phyloP scores from a whole-genome alignment of 92 coral and sea anemone species.

The Paragorgia papillata region DNA sequence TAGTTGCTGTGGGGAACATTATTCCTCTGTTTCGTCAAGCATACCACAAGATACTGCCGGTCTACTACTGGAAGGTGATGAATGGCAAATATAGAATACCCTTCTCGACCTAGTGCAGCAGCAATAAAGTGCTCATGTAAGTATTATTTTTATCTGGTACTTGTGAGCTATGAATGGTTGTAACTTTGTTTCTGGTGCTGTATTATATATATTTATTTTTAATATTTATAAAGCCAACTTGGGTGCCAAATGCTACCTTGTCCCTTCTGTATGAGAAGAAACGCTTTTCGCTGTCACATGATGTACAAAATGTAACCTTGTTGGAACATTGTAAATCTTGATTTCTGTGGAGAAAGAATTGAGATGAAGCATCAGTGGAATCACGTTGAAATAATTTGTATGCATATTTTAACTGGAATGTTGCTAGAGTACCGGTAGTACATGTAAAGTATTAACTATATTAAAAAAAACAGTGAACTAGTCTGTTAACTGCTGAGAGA shows the following conservation, averaged over 20 bases:
- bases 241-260: constrained; percentile 81
- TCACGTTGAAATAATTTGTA: too few relatives aligned
- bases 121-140: too few relatives aligned
- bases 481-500: too few relatives aligned
- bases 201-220: not conserved
- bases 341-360: not conserved
- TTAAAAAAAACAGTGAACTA: too few relatives aligned
- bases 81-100: not conserved
- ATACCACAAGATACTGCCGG: not conserved
- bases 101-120: too few relatives aligned
- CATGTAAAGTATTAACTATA: too few relatives aligned
- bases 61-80: not conserved
- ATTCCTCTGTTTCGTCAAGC: not conserved
- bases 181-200: too few relatives aligned
- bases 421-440: too few relatives aligned
- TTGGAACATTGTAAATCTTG: constrained; percentile 53
- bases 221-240: constrained; percentile 73
- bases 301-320: constrained; percentile 63
- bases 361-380: not conserved
- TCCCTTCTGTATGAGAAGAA: constrained; percentile 89
- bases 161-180: too few relatives aligned
- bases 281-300: constrained; percentile 70
- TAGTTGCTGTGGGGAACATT: not conserved
- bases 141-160: too few relatives aligned
- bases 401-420: too few relatives aligned